phyloP scores from a whole-genome alignment of 2,888 invertebrate species.

The Anthoptus insignis region DNA sequence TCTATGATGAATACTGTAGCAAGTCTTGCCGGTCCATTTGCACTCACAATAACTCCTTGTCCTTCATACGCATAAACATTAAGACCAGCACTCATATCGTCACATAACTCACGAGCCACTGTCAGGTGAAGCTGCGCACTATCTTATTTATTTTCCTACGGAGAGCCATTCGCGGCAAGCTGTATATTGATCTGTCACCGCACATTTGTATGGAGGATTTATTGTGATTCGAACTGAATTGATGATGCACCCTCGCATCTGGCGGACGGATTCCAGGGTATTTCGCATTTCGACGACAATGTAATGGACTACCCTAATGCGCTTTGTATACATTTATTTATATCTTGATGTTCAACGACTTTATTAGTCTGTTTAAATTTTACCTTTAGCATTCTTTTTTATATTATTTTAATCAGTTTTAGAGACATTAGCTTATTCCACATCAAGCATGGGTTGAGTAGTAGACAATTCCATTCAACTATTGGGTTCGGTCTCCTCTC shows the following conservation, averaged over 20 bases:
- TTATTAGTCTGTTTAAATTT: not conserved
- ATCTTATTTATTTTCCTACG: slow-evolving; percentile 69
- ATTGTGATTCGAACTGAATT: slow-evolving; percentile 58
- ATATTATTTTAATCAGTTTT: too few species aligned
- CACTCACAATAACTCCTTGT: slow-evolving; percentile 26
- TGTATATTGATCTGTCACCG: slow-evolving; percentile 66
- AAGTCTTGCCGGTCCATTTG: slow-evolving; percentile 9
- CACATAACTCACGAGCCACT: slow-evolving; percentile 51
- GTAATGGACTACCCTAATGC: slow-evolving; percentile 32
- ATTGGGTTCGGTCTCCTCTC: too few species aligned
- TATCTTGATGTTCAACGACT: slow-evolving; percentile 1
- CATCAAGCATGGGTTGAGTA: too few species aligned
- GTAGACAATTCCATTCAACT: too few species aligned
- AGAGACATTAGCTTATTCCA: too few species aligned
- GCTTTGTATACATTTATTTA: slow-evolving; percentile 17
- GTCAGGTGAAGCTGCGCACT: slow-evolving; percentile 50
- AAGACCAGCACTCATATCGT: slow-evolving; percentile 38
- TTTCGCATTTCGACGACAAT: slow-evolving; percentile 31
- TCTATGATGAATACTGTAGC: slow-evolving; percentile 20
- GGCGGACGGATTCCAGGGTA: slow-evolving; percentile 22
- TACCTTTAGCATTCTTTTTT: slow-evolving; percentile 1
- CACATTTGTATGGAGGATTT: slow-evolving; percentile 55
- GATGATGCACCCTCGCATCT: slow-evolving; percentile 43
- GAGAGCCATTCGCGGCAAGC: slow-evolving; percentile 61
- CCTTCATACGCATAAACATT: slow-evolving; percentile 23